Evolutionary conservation across 2,113 vertebrate species (phyloP).

Genomic region (Centropristis striata): DNA sequence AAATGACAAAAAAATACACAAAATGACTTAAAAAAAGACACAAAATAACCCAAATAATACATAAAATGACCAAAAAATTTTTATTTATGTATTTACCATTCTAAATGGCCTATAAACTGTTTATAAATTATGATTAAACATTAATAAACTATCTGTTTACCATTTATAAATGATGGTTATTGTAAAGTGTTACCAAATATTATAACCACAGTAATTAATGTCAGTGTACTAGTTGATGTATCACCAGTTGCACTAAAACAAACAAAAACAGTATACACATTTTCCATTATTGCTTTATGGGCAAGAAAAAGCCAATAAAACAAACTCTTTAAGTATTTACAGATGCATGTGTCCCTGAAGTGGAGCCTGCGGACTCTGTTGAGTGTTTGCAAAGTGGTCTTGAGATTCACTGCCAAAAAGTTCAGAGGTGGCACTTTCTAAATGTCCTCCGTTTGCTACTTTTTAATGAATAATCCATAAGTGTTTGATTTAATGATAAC

Average conservation of each 20-base stretch:
- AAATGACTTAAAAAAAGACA: no score
- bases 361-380: neutral
- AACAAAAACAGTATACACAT: neutral
- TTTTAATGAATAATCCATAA: conserved; percentile 69
- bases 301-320: neutral
- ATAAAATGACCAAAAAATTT: no score
- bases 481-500: conserved; percentile 65
- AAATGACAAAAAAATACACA: no score
- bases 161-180: no score
- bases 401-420: conserved; percentile 26
- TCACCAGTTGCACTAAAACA: neutral
- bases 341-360: neutral
- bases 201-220: neutral
- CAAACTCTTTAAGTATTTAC: neutral
- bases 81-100: no score
- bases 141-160: no score
- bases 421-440: conserved; percentile 34
- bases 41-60: no score
- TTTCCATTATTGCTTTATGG: neutral
- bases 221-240: neutral
- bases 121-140: no score
- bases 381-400: conserved; percentile 31
- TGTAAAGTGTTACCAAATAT: no score
- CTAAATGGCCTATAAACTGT: no score
- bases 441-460: conserved; percentile 47